A percentile compares a stretch with the other conserved stretches of the same genome.
Evolutionary conservation across 92 coral and sea anemone genomes (phyloP).

Genomic region (Phymanthus crucifer): DNA sequence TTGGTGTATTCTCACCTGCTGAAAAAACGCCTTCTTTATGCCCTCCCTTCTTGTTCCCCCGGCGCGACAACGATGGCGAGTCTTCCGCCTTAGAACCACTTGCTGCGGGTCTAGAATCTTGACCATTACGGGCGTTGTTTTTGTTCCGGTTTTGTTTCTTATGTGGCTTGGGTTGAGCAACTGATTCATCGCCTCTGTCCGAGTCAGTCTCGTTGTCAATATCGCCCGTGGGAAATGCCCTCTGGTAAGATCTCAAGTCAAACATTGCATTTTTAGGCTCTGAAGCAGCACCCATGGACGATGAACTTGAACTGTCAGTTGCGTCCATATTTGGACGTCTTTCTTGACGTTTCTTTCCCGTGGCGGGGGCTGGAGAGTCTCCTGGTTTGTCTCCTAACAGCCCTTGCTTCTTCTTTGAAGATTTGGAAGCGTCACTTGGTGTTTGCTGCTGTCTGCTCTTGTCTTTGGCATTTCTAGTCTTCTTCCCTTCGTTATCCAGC

Average conservation of each 20-base stretch:
- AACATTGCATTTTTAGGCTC: not conserved
- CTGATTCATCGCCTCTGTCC: not conserved
- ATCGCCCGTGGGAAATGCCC: conserved; percentile 2
- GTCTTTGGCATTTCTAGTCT: not conserved
- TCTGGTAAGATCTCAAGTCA: conserved; percentile 17
- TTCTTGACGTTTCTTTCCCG: conserved; percentile 7
- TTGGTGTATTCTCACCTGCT: not conserved
- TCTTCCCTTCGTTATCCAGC: not conserved
- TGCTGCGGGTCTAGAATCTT: not conserved
- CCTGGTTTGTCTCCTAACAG: conserved; percentile 13
- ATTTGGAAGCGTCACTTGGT: not conserved
- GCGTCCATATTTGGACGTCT: not conserved
- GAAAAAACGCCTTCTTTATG: not conserved
- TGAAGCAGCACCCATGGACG: not conserved
- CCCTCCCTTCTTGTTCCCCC: not conserved
- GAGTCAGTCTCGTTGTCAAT: not conserved
- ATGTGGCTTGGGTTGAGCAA: not conserved
- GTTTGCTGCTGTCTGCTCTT: conserved; percentile 1
- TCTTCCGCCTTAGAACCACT: not conserved
- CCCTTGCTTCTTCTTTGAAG: conserved; percentile 8
- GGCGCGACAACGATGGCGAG: not conserved
- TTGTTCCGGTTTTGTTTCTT: conserved; percentile 1
- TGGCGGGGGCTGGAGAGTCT: not conserved
- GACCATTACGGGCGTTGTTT: not conserved
- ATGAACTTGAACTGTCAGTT: conserved; percentile 4